A percentile compares a stretch with the other conserved stretches of the same genome.
Conservation (phyloP, 2,797 vertebrate species). For the Xenops minutus region DNA sequence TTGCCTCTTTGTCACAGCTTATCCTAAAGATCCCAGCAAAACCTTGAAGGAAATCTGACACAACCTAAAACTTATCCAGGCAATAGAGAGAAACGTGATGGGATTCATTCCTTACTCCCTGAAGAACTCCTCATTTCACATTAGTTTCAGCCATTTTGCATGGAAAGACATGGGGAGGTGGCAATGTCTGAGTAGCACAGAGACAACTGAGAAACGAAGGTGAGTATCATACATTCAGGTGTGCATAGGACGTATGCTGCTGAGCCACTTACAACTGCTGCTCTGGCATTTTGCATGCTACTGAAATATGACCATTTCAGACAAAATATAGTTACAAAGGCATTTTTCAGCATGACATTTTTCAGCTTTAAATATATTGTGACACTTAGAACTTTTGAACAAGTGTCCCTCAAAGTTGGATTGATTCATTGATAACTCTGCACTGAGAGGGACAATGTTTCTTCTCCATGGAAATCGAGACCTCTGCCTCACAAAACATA, state of each 20-base stretch:
- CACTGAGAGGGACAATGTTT: background rate
- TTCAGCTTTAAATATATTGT: background rate
- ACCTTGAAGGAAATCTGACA: background rate
- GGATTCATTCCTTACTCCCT: background rate
- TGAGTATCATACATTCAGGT: background rate
- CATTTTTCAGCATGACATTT: background rate
- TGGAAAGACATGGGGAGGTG: background rate
- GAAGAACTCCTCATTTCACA: background rate
- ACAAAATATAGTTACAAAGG: background rate
- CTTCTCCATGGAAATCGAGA: background rate
- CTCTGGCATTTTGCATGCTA: background rate
- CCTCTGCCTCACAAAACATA: background rate
- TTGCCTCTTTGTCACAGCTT: background rate
- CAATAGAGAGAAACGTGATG: background rate
- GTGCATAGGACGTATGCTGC: rapidly evolving
- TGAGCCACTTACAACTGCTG: background rate
- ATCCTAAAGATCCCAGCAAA: background rate
- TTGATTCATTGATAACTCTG: background rate
- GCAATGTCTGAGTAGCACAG: background rate
- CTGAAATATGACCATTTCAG: background rate
- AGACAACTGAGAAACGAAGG: background rate
- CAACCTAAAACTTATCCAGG: background rate
- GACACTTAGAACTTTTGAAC: background rate
- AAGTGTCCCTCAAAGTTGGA: background rate
- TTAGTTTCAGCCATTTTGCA: background rate